A percentile compares a stretch with the other conserved stretches of the same genome.
phyloP scores from a whole-genome alignment of 2,797 vertebrate genomes.

The Acanthornis magna region DNA sequence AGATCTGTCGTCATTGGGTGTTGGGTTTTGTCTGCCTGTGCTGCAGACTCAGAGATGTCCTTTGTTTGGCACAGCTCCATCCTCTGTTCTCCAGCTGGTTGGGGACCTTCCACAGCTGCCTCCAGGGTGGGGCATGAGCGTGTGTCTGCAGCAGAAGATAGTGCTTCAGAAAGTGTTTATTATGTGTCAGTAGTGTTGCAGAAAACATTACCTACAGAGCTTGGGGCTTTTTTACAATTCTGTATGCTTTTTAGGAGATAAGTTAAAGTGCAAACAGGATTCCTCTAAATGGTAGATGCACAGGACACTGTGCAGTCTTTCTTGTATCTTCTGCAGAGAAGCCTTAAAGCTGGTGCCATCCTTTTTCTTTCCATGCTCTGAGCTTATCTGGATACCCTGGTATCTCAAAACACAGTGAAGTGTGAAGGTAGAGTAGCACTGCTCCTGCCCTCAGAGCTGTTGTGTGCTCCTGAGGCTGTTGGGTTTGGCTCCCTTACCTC shows the following conservation, averaged over 20 bases:
- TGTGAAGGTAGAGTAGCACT: neutral
- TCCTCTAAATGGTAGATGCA: neutral
- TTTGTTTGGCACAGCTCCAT: slow-evolving; percentile 1
- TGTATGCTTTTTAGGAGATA: neutral
- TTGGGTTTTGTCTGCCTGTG: neutral
- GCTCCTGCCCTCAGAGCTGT: neutral
- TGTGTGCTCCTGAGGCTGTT: neutral
- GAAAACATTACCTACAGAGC: neutral
- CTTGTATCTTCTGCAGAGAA: neutral
- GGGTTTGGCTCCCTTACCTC: neutral
- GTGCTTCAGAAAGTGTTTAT: neutral
- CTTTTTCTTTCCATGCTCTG: neutral
- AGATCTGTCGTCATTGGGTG: neutral
- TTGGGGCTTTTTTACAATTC: neutral
- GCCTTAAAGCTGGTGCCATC: neutral
- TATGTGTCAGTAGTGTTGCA: neutral
- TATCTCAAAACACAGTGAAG: neutral
- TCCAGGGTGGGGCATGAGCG: slow-evolving; percentile 9
- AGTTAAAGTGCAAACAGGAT: neutral
- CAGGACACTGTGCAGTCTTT: neutral
- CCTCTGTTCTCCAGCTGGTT: neutral
- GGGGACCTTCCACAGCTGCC: neutral
- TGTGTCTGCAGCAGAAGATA: slow-evolving; percentile 13
- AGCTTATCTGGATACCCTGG: neutral
- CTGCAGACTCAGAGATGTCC: neutral